A percentile compares a stretch with the other conserved stretches of the same genome.
phyloP scores from a whole-genome alignment of 2,797 vertebrate species.

The Chanos chanos region DNA sequence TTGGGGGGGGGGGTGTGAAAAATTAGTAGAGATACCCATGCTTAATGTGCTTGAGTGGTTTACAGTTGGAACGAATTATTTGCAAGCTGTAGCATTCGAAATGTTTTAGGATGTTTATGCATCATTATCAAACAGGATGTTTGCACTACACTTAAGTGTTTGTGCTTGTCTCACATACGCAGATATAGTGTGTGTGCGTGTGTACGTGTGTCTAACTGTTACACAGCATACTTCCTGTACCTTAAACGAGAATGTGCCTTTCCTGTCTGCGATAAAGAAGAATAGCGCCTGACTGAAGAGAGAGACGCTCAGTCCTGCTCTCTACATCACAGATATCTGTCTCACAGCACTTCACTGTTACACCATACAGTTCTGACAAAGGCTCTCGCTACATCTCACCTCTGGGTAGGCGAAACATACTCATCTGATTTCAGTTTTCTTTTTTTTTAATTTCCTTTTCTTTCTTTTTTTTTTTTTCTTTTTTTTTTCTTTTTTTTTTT shows the following conservation, averaged over 20 bases:
- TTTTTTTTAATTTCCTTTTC: too few relatives aligned
- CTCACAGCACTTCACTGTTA: too few relatives aligned
- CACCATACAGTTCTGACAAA: too few relatives aligned
- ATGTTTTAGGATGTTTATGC: not conserved
- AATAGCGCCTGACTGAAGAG: not conserved
- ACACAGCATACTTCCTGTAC: constrained; percentile 29
- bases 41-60: too few relatives aligned
- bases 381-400: not conserved
- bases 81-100: not conserved
- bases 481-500: too few relatives aligned
- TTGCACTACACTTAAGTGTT: not conserved
- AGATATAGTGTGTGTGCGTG: too few relatives aligned
- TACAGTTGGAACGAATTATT: not conserved
- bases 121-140: constrained; percentile 20
- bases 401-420: constrained; percentile 9
- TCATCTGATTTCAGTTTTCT: too few relatives aligned
- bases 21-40: too few relatives aligned
- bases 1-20: too few relatives aligned
- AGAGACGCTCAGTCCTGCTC: not conserved
- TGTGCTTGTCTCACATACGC: not conserved
- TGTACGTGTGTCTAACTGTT: too few relatives aligned
- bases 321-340: not conserved
- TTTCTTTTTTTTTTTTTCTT: too few relatives aligned
- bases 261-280: constrained; percentile 33
- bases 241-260: constrained; percentile 12